Base-by-base conservation (phyloP, 2,888 invertebrate genomes). In the Ophion slaviceki region DNA sequence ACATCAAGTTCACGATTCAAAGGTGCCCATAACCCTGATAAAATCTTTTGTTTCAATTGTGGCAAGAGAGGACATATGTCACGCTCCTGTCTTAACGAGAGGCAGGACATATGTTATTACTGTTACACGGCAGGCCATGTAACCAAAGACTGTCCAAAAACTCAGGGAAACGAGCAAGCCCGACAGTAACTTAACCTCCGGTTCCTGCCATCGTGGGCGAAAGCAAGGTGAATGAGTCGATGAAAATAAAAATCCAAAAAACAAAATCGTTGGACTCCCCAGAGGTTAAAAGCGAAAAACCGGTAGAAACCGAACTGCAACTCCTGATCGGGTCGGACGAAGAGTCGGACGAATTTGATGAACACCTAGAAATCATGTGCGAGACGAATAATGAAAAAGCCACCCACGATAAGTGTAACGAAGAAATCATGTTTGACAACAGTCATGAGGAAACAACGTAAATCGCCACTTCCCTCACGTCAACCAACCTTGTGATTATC, bases 141-240 rank as follows among this genome's bases (percentile, higher is more conserved):
- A 61, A 82, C 61, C 0, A 85, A 77, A 67, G 32, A 85, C 47
- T 87, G 85, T 47, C 72, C 80, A n/a, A 62, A 74, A 36, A 20
- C 1, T n/a, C 76, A 81, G 86, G 84, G 86, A 82, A 85, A 86
- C 82, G 80, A 71, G 53, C 47, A 82, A 61, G n/a, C 77, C 84
- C 82, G 62, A 11, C 84, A 84, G 80, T 79, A 53, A 82, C 61
- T 36, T 14, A 66, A 11, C 80, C 86, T 84, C 82, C 20, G 53
- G 66, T 76, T 36, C 47, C 76, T 76, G 76, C 53, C 66, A 66
- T 6, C 4, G 17, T 14, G 76, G 64, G 76, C 76, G 28, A 14
- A 53, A 76, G 10, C 32, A 66, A 66, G 76, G 76, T 14, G 2
- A 75, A 24, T n/a, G 10, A 59, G 2, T 8, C 45, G 1, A 47